Evolutionary conservation across 1,140 invertebrate genomes (phyloP).

Genomic region (Neodiprion pinetum): DNA sequence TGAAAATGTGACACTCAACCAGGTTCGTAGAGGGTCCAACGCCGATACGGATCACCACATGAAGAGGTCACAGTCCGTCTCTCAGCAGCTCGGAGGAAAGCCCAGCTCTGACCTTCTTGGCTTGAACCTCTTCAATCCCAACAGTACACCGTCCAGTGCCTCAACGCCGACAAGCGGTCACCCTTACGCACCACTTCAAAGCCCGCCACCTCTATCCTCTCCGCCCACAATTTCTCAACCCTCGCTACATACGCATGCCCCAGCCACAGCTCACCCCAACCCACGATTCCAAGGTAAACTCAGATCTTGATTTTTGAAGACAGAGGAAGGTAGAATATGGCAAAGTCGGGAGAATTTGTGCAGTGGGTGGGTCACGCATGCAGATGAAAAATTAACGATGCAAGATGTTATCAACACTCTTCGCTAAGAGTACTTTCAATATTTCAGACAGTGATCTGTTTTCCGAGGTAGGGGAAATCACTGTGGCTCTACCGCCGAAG

Average conservation of each 20-base stretch:
- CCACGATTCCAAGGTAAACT: conserved; percentile 50
- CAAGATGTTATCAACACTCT: too few species aligned
- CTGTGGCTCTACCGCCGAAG: conserved; percentile 71
- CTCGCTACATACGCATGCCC: conserved; percentile 52
- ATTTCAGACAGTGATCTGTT: conserved; percentile 79
- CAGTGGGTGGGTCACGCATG: too few species aligned
- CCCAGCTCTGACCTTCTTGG: conserved; percentile 82
- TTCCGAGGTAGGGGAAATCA: conserved; percentile 82
- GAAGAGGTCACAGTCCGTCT: conserved; percentile 81
- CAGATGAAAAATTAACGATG: too few species aligned
- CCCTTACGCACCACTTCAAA: conserved; percentile 82
- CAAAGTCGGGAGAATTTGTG: too few species aligned
- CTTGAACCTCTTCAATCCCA: conserved; percentile 80
- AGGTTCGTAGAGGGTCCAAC: conserved; percentile 66
- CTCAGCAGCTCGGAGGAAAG: conserved; percentile 78
- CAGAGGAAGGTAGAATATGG: too few species aligned
- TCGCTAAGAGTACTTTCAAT: too few species aligned
- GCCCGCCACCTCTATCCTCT: conserved; percentile 65
- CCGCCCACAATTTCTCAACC: conserved; percentile 35
- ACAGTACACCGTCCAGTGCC: conserved; percentile 76
- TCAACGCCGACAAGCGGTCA: conserved; percentile 86
- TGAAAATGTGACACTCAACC: conserved; percentile 29
- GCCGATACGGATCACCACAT: conserved; percentile 72
- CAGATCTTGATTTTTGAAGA: too few species aligned
- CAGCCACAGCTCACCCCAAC: conserved; percentile 49